Base-by-base conservation (phyloP, 2,797 vertebrate genomes). In the Lithobates pipiens region DNA sequence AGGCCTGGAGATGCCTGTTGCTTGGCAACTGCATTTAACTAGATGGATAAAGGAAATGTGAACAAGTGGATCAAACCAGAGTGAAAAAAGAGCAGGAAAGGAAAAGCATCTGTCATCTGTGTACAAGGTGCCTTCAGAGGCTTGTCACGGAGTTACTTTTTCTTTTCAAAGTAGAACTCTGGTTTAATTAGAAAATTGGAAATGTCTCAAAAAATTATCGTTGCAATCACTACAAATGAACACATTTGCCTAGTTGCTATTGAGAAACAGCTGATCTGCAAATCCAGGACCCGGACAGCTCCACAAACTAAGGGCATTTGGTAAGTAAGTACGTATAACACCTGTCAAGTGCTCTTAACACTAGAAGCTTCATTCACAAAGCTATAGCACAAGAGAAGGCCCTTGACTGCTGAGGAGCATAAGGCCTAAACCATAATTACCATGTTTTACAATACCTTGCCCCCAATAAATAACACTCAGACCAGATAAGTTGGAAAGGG, bases 21-120 rank as follows among this genome's bases (percentile, higher is more conserved):
- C 81, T 54, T 87, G 81, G 85, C 85, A 87, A 87, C 85, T 5
- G 76, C 76, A 83, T 87, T 87, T 83, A 83, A 69, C 80, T 79
- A 61, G 85, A 83, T 83, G 81, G 81, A 87, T 83, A 87, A 87
- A 83, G 76, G 81, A 76, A 83, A 87, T 87, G 76, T 76, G 85
- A 83, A 80, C 85, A 83, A 78, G 76, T 69, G 81, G 71, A 79
- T 87, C 70, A 87, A 83, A 83, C 81, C 61, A 34, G 32, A 70
- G 80, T 75, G 76, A 83, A 87, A 80, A 87, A 73, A 68, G 70
- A 83, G 54, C 85, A 70, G 69, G 75, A 83, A 78, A 78, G 69
- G 68, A 82, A 75, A 77, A 82, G 80, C 85, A 86, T 86, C 85
- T 86, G 85, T 86, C 85, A 86, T 69, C 80, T 29, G 75, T 73